These are phyloP conservation scores for Drosophila kuntzei DNA, from an alignment of 2,888 invertebrate species.

Conservation along the genomic window DNA sequence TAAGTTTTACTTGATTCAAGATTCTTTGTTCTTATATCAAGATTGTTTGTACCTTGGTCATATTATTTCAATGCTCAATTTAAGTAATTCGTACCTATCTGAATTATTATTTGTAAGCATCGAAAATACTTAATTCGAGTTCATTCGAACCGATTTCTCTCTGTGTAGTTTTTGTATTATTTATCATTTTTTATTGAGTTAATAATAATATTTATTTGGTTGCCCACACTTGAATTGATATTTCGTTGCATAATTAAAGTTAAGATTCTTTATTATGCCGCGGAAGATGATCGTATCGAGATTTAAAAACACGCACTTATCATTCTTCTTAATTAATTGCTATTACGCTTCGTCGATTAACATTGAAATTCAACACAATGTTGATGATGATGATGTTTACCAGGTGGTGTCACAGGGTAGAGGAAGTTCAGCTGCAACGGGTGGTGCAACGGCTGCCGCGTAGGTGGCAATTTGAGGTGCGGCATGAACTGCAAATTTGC, in stretches of 20 bases:
- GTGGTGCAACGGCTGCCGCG: slow-evolving; percentile 34
- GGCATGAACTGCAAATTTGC: slow-evolving; percentile 34
- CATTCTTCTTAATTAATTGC: slow-evolving; percentile 70
- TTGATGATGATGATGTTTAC: slow-evolving; percentile 38
- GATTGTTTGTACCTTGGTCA: too few species aligned
- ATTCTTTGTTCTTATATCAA: too few species aligned
- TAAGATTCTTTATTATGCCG: slow-evolving; percentile 31
- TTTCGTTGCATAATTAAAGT: slow-evolving; percentile 45
- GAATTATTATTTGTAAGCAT: too few species aligned
- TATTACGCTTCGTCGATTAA: slow-evolving; percentile 60
- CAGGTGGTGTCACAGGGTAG: slow-evolving; percentile 54
- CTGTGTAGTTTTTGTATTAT: slow-evolving; percentile 17
- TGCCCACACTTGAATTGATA: slow-evolving; percentile 26
- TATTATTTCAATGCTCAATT: too few species aligned
- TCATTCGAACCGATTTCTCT: too few species aligned
- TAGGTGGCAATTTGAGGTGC: slow-evolving; percentile 46
- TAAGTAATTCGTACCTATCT: too few species aligned
- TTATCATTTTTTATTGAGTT: slow-evolving; percentile 28
- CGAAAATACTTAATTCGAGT: too few species aligned
- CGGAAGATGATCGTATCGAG: slow-evolving; percentile 58
- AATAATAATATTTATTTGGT: slow-evolving; percentile 13
- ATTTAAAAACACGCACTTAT: slow-evolving; percentile 43
- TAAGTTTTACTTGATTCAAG: too few species aligned
- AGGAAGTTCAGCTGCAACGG: slow-evolving; percentile 26
- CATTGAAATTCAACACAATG: slow-evolving; percentile 60